These are phyloP conservation scores for Hyalella azteca DNA, from an alignment of 2,888 invertebrate species.

Conservation along the genomic window DNA sequence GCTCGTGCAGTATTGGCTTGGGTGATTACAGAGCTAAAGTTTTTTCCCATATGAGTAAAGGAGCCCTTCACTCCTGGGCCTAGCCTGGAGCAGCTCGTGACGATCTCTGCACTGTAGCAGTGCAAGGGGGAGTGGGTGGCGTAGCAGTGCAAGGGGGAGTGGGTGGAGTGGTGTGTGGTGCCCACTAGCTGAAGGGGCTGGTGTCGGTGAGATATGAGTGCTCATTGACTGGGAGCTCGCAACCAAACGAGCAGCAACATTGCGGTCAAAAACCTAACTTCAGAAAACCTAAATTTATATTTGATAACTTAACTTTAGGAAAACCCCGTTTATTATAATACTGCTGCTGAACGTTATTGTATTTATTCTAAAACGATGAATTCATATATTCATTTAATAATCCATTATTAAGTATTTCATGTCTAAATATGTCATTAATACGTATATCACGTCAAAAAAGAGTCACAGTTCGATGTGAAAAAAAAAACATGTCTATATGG, in stretches of 20 bases:
- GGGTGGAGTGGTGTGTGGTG: background rate
- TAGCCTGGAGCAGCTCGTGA: conserved; percentile 29
- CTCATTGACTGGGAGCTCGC: conserved; percentile 27
- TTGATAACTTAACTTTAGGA: too few species aligned
- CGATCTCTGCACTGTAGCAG: conserved; percentile 26
- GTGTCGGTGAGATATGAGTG: conserved; percentile 22
- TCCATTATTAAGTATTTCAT: too few species aligned
- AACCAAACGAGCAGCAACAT: background rate
- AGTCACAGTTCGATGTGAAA: too few species aligned
- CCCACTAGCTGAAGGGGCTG: background rate
- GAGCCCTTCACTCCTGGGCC: conserved; percentile 3
- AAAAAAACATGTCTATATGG: too few species aligned
- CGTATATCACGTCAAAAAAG: too few species aligned
- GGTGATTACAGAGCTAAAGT: conserved; percentile 22
- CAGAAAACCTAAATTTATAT: too few species aligned
- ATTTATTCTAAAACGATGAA: too few species aligned
- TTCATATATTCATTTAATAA: too few species aligned
- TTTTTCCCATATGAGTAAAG: conserved; percentile 30
- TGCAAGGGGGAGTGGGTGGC: background rate
- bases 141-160: background rate
- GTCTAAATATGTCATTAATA: too few species aligned
- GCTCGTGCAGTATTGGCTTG: conserved; percentile 17
- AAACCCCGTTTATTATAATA: too few species aligned
- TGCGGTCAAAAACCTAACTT: too few species aligned
- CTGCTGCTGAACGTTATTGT: too few species aligned